phyloP scores from a whole-genome alignment of 2,113 vertebrate genomes.

The Malurus elegans region DNA sequence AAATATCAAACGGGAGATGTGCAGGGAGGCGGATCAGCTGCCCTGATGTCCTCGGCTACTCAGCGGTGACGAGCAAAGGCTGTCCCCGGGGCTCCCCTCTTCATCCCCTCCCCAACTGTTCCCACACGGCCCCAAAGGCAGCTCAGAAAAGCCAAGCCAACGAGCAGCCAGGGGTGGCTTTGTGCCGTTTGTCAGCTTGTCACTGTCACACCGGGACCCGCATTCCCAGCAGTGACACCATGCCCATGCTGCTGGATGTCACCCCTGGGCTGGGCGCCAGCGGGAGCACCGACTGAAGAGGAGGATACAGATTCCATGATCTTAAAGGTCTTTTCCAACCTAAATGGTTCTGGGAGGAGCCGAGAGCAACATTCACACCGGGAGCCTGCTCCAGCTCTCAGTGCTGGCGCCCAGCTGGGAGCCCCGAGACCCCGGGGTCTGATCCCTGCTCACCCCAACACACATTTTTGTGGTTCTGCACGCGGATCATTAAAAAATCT shows the following conservation, averaged over 20 bases:
- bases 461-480: not conserved
- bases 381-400: not conserved
- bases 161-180: not conserved
- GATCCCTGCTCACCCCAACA: not conserved
- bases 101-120: rapidly evolving
- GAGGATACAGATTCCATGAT: not conserved
- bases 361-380: rapidly evolving
- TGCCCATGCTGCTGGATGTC: not conserved
- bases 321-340: not conserved
- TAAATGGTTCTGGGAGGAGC: not conserved
- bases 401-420: rapidly evolving
- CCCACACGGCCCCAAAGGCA: not conserved
- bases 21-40: not conserved
- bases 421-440: rapidly evolving
- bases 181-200: not conserved
- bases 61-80: not conserved
- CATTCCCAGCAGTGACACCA: not conserved
- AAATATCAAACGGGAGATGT: conserved; percentile 8
- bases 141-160: not conserved
- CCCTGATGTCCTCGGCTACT: not conserved
- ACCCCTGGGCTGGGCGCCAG: not conserved
- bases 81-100: rapidly evolving
- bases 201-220: rapidly evolving
- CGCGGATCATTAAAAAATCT: rapidly evolving
- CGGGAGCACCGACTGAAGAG: rapidly evolving